Base-by-base conservation (phyloP, 1,140 invertebrate genomes). In the Camponotus floridanus region DNA sequence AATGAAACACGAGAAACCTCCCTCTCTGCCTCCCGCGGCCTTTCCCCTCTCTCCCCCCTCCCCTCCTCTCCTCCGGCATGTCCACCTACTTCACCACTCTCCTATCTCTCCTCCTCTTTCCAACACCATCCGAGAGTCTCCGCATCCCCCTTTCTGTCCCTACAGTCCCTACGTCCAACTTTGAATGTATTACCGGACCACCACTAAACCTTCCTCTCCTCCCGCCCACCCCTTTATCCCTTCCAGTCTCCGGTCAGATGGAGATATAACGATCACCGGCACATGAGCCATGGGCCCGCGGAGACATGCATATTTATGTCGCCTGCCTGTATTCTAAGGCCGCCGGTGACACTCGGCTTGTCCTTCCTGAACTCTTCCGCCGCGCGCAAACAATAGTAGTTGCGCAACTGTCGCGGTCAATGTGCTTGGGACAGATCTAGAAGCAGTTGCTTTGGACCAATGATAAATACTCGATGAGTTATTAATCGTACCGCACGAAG, bases 1-100 rank as follows among this genome's bases (percentile, higher is more conserved):
- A 95, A 95, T 95, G 94, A 95, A 95, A 95, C 94, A 94, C 94
- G 94, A 94, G 94, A 94, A 93, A 94, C 92, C 93, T 93, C 93
- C 93, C 92, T 91, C 88, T 88, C 84, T 86, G 88, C 87, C 88
- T 87, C 88, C 86, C 87, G 87, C 90, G 88, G 86, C 85, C 89
- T 86, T 86, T 87, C 88, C 87, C 90, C 79, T 74, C 76, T 21
- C n/a, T n/a, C 62, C 70, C 74, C 15, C 51, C 48, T 26, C 51
- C 57, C 67, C 48, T 86, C 87, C 87, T 89, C 73, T 74, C 79
- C 79, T 73, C 81, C 87, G 68, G 85, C 90, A 87, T 81, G 86
- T 89, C 83, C 83, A 85, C 86, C 83, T 86, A 70, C 85, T 85
- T 85, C 78, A 61, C 83, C 67, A 51, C 70, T 83, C 67, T 79